phyloP scores from a whole-genome alignment of 2,797 vertebrate species.

The Liasis olivaceus region DNA sequence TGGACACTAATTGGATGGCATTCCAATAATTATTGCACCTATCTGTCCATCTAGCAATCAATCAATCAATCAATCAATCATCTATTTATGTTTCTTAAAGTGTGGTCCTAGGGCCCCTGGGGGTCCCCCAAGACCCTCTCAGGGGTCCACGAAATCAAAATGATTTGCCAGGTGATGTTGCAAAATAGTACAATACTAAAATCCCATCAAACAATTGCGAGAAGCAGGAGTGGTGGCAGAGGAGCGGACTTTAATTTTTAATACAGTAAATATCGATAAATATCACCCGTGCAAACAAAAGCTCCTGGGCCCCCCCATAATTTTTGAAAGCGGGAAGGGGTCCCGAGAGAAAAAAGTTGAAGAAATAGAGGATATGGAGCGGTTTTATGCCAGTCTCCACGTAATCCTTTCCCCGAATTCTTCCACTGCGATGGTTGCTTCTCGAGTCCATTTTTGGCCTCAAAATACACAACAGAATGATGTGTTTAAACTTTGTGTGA shows the following conservation, averaged over 20 bases:
- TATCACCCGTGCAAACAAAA: neutral
- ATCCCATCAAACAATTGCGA: too few species aligned
- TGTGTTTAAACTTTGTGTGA: rapidly evolving
- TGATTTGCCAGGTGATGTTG: too few species aligned
- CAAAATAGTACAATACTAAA: too few species aligned
- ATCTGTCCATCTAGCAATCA: too few species aligned
- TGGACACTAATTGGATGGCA: too few species aligned
- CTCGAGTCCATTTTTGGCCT: rapidly evolving
- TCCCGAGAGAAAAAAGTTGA: neutral
- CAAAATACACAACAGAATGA: neutral
- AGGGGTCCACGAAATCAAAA: too few species aligned
- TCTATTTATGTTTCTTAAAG: too few species aligned
- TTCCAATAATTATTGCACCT: too few species aligned
- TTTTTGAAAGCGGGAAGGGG: neutral
- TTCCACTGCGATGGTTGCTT: neutral
- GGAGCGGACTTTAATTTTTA: neutral
- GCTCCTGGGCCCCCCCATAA: neutral
- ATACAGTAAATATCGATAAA: neutral
- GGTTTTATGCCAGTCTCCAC: neutral
- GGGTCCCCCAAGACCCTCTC: too few species aligned
- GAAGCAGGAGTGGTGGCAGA: too few species aligned
- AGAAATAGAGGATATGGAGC: neutral
- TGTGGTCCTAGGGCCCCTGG: too few species aligned
- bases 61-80: too few species aligned
- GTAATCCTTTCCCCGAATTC: neutral